These are phyloP conservation scores for Tympanuchus pallidicinctus DNA, from an alignment of 2,113 vertebrate genomes.

Conservation along the genomic window DNA sequence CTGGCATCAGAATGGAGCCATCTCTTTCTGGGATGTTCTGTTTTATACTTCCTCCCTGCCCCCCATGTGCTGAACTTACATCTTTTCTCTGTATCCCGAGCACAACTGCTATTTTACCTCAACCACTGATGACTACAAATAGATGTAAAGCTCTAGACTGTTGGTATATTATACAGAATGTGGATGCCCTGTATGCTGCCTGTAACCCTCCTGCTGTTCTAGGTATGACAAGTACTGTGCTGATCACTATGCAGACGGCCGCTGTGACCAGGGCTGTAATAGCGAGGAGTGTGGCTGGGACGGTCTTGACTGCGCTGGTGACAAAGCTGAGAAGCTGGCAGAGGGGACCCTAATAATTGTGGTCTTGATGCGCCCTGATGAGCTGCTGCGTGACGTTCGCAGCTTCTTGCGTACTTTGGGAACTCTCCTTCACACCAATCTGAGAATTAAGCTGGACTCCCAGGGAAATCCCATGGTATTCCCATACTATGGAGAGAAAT, in stretches of 20 bases:
- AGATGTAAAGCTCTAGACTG: neutral
- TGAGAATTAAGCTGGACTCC: constrained; percentile 84
- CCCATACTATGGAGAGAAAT: constrained; percentile 81
- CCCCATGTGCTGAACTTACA: neutral
- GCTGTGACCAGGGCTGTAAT: constrained; percentile 92
- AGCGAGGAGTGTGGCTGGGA: constrained; percentile 94
- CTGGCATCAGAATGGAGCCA: neutral
- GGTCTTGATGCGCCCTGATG: constrained; percentile 88
- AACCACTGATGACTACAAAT: neutral
- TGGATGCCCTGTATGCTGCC: neutral
- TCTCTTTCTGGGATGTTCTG: neutral
- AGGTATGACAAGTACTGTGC: constrained; percentile 92
- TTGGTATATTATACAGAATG: neutral
- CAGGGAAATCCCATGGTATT: constrained; percentile 87
- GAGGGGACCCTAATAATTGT: constrained; percentile 88
- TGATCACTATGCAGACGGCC: constrained; percentile 87
- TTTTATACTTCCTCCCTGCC: neutral
- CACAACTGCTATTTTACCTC: neutral
- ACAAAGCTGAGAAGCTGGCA: constrained; percentile 80
- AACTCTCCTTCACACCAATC: constrained; percentile 88
- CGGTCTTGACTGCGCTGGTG: constrained; percentile 87
- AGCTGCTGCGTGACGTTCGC: constrained; percentile 85
- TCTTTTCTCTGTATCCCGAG: neutral
- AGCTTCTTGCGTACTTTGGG: constrained; percentile 90
- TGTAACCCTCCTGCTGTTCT: neutral